These are phyloP conservation scores for Harpagifer antarcticus DNA, from an alignment of 2,797 vertebrate genomes.

Conservation along the genomic window DNA sequence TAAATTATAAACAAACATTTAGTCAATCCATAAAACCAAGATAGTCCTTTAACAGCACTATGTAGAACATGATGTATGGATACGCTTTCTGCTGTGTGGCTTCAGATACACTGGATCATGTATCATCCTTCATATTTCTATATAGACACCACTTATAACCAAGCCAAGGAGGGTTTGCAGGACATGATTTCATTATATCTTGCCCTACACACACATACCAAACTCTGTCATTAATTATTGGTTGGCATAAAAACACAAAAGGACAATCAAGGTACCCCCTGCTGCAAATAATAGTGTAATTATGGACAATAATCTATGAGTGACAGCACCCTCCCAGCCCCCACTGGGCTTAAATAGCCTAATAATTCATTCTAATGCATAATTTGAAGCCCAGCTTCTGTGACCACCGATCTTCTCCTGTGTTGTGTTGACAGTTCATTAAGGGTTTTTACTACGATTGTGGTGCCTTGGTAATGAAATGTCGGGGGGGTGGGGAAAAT, in stretches of 20 bases:
- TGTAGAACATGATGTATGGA: neutral
- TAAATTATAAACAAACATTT: neutral
- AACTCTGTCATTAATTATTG: slow-evolving; percentile 26
- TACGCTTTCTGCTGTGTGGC: neutral
- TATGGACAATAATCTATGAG: slow-evolving; percentile 45
- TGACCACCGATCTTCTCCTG: slow-evolving; percentile 35
- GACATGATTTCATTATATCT: slow-evolving; percentile 5
- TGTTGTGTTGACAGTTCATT: slow-evolving; percentile 60
- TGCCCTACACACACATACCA: neutral
- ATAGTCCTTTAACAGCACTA: neutral
- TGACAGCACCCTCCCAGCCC: slow-evolving; percentile 34
- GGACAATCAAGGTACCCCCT: slow-evolving; percentile 6
- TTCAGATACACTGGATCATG: slow-evolving; percentile 2
- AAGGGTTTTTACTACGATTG: slow-evolving; percentile 47
- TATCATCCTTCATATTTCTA: slow-evolving; percentile 1
- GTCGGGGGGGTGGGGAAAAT: slow-evolving; percentile 34
- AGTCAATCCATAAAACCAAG: neutral
- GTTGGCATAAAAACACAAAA: slow-evolving; percentile 24
- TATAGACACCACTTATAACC: slow-evolving; percentile 4
- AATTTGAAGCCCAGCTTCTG: slow-evolving; percentile 54
- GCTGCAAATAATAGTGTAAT: slow-evolving; percentile 36
- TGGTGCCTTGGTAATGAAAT: slow-evolving; percentile 48
- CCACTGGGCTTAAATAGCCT: slow-evolving; percentile 53
- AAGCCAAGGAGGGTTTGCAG: neutral
- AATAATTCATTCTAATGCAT: slow-evolving; percentile 71